A percentile compares a stretch with the other conserved stretches of the same genome.
Conservation (phyloP, 2,113 vertebrate genomes). For the Hippocampus guttulatus region DNA sequence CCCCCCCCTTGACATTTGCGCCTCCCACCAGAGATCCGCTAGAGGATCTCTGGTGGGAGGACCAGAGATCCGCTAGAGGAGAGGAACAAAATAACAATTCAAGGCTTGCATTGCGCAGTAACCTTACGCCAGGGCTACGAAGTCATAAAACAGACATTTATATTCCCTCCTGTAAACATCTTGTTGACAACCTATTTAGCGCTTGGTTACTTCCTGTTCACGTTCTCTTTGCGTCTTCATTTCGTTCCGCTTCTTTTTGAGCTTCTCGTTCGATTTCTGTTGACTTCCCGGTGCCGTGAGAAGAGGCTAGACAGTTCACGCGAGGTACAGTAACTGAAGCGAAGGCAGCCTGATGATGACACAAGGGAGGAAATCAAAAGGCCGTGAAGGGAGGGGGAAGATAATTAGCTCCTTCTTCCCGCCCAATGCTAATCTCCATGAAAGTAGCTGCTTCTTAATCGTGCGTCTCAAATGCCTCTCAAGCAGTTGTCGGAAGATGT, state of each 20-base stretch:
- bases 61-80: too few relatives aligned
- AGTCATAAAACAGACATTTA: too few relatives aligned
- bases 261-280: background rate
- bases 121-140: too few relatives aligned
- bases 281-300: background rate
- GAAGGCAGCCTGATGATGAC: slow-evolving; percentile 45
- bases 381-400: slow-evolving; percentile 48
- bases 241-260: background rate
- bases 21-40: too few relatives aligned
- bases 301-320: background rate
- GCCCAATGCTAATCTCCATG: slow-evolving; percentile 49
- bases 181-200: too few relatives aligned
- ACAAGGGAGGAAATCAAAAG: slow-evolving; percentile 45
- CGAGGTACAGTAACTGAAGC: slow-evolving; percentile 6
- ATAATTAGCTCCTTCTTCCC: slow-evolving; percentile 48
- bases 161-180: background rate
- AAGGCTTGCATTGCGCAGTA: background rate
- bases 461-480: slow-evolving; percentile 52
- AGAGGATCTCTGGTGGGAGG: too few relatives aligned
- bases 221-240: background rate
- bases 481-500: background rate
- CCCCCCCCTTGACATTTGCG: background rate
- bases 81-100: background rate
- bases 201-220: background rate
- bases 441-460: slow-evolving; percentile 54